Base-by-base conservation (phyloP, 2,888 invertebrate species). In the Drosophila hamatofila region DNA sequence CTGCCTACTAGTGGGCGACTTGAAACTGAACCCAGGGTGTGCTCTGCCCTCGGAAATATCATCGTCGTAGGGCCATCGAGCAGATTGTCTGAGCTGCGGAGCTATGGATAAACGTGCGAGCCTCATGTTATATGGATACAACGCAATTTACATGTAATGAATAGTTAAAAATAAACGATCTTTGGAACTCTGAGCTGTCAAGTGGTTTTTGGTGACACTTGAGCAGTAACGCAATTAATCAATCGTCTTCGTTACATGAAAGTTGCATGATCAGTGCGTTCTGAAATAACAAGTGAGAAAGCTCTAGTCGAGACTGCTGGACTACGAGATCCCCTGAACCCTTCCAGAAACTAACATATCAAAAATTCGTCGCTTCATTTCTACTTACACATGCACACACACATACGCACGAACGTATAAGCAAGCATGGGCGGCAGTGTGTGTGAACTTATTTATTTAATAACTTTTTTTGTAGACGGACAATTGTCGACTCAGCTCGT, bases 11-110 rank as follows among this genome's bases (percentile, higher is more conserved):
- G 23, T 23, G 23, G n/a, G 23, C 16, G 52, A n/a, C 35, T 56
- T 59, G 51, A 75, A 61, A 61, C 51, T 49, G 41, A 46, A 56
- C 46, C 60, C 79, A 42, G 71, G 75, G 77, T 79, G 77, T 51
- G 75, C 49, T 74, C 48, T 64, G 61, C 69, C 64, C 75, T 78
- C 61, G 61, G 55, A 42, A 67, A 44, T 60, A 63, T 33, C 62
- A 51, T 14, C 39, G 51, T 12, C 49, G 49, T 55, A 73, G 78
- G 69, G 78, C 74, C 74, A 64, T 75, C 64, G 57, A 54, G 30
- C 54, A 55, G 42, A 56, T n/a, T 52, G 49, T 33, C 16, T 14
- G 67, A 68, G 30, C 21, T 11, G 30, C 30, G 54, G 35, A 12
- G 12, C 6, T 30, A 12, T 30, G 6, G 30, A 18, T 27, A 58